Percentiles rank a stretch among this genome's conserved stretches.
Evolutionary conservation across 2,113 vertebrate genomes (phyloP).

Genomic region (Datnioides undecimradiatus): DNA sequence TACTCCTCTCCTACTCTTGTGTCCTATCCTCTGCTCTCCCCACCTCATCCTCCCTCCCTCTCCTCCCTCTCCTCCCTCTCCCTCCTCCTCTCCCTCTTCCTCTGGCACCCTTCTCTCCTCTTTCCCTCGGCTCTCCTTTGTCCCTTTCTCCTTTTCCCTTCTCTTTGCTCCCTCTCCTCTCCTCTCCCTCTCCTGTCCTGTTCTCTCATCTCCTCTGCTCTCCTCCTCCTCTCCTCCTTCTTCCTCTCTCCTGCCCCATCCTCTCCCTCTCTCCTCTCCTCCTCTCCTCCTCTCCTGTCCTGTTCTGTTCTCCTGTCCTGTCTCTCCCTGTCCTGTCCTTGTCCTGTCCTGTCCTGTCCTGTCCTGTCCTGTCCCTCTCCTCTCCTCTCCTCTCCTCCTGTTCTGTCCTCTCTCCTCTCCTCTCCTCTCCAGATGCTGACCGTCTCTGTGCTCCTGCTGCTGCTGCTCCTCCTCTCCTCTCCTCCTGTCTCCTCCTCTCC

Average conservation of each 20-base stretch:
- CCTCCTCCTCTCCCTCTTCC: slow-evolving; percentile 1
- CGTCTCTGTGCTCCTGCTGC: slow-evolving; percentile 34
- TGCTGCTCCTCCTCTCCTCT: slow-evolving; percentile 37
- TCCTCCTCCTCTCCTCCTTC: neutral
- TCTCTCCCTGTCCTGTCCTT: neutral
- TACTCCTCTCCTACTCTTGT: neutral
- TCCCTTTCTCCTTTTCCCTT: neutral
- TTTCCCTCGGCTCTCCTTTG: neutral
- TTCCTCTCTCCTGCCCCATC: slow-evolving; percentile 5
- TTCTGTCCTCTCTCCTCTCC: neutral
- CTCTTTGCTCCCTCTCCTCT: neutral
- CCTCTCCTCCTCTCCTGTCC: neutral
- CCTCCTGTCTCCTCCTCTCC: slow-evolving; percentile 57
- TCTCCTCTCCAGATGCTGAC: slow-evolving; percentile 46
- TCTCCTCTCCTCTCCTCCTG: slow-evolving; percentile 1
- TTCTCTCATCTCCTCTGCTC: slow-evolving; percentile 12
- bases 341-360: slow-evolving; percentile 1
- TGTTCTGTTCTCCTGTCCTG: too few relatives aligned
- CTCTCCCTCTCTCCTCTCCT: slow-evolving; percentile 30
- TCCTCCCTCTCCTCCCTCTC: neutral
- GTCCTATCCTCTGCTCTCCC: neutral
- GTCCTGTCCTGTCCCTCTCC: neutral
- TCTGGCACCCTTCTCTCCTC: too few relatives aligned
- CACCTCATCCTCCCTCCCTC: neutral
- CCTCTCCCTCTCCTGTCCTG: slow-evolving; percentile 57